These are phyloP conservation scores for Vannuccia rotundouncinata DNA, from an alignment of 2,888 invertebrate genomes.

Conservation along the genomic window DNA sequence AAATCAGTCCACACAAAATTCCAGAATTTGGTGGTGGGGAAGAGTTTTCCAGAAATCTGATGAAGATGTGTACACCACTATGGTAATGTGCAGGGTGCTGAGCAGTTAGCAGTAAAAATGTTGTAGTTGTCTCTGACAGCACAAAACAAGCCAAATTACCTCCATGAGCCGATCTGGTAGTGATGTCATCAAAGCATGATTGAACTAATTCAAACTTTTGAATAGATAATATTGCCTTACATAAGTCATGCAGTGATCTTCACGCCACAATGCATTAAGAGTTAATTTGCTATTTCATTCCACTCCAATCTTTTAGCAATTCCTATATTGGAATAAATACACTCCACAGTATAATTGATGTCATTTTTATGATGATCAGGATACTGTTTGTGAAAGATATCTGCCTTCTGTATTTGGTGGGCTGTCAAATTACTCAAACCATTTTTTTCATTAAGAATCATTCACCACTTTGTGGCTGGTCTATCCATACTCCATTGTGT, in stretches of 20 bases:
- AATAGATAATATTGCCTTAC: neutral
- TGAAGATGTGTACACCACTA: neutral
- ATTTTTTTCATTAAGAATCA: too few relatives aligned
- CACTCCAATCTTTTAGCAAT: constrained; percentile 18
- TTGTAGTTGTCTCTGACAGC: neutral
- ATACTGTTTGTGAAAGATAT: neutral
- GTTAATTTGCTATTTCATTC: constrained; percentile 4
- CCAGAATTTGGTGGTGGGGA: neutral
- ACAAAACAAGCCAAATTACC: constrained; percentile 1
- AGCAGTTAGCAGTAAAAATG: constrained; percentile 17
- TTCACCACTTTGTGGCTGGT: too few relatives aligned
- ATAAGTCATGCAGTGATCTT: neutral
- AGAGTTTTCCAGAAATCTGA: constrained; percentile 1
- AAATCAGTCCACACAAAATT: neutral
- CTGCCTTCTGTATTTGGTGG: neutral
- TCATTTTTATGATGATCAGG: neutral
- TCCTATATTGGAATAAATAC: neutral
- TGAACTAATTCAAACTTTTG: neutral
- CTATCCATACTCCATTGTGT: too few relatives aligned
- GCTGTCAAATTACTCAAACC: neutral
- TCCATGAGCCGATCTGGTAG: neutral
- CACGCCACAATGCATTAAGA: constrained; percentile 7
- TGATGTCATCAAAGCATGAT: constrained; percentile 5
- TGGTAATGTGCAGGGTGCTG: constrained; percentile 3
- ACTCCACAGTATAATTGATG: neutral